Percentiles rank a stretch among this genome's conserved stretches.
Evolutionary conservation across 2,113 vertebrate species (phyloP).

Genomic region (Suncus etruscus): DNA sequence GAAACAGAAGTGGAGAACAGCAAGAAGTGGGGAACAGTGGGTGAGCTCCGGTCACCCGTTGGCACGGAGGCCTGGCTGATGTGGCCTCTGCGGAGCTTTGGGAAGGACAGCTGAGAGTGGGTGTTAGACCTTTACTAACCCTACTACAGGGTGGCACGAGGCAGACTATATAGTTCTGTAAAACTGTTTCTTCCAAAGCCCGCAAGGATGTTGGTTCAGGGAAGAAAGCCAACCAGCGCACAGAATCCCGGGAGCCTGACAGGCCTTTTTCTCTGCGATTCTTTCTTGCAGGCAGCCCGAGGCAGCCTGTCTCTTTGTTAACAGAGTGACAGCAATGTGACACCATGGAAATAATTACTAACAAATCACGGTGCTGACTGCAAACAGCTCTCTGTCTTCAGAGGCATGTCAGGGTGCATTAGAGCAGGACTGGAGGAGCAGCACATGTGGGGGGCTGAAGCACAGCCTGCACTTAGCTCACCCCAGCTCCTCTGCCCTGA

Average conservation of each 20-base stretch:
- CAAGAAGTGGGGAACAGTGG: neutral
- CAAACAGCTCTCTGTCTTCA: slow-evolving; percentile 99
- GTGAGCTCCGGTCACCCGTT: slow-evolving; percentile 27
- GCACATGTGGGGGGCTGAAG: neutral
- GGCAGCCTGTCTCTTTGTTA: slow-evolving; percentile 94
- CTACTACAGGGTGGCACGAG: slow-evolving; percentile 80
- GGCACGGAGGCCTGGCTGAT: slow-evolving; percentile 47
- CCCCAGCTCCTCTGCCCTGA: slow-evolving; percentile 61
- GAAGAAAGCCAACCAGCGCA: slow-evolving; percentile 85
- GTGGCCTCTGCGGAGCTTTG: slow-evolving; percentile 72
- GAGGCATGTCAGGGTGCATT: slow-evolving; percentile 98
- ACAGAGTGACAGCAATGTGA: slow-evolving; percentile 99
- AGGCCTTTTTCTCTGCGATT: slow-evolving; percentile 87
- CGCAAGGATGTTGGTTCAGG: slow-evolving; percentile 84
- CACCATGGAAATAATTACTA: slow-evolving; percentile 99
- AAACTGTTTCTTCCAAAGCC: slow-evolving; percentile 86
- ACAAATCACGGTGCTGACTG: slow-evolving; percentile 99
- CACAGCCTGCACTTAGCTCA: neutral
- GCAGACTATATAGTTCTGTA: slow-evolving; percentile 83
- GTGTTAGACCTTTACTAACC: slow-evolving; percentile 81
- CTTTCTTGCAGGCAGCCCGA: slow-evolving; percentile 90
- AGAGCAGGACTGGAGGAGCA: slow-evolving; percentile 91
- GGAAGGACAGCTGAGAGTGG: slow-evolving; percentile 62
- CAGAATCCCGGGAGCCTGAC: slow-evolving; percentile 87
- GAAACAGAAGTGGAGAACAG: slow-evolving; percentile 23